These are phyloP conservation scores for Threskiornis aethiopicus DNA, from an alignment of 2,797 vertebrate species.

Conservation along the genomic window DNA sequence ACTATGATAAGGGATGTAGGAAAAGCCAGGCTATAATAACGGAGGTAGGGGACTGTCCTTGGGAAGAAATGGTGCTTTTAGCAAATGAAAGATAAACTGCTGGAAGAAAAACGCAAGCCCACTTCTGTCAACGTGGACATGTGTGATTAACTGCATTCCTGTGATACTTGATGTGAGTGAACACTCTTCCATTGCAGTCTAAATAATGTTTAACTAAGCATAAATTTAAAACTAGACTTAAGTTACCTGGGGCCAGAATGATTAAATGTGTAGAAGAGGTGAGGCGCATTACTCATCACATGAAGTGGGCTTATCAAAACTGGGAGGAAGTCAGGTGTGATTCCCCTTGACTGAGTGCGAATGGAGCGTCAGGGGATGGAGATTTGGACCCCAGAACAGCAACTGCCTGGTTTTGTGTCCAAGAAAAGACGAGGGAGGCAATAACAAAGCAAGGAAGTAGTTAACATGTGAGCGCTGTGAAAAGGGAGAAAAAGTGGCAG, in stretches of 20 bases:
- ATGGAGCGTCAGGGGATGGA: not conserved
- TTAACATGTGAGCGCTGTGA: not conserved
- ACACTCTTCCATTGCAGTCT: not conserved
- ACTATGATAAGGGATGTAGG: not conserved
- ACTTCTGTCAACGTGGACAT: not conserved
- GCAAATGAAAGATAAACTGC: not conserved
- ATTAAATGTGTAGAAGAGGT: not conserved
- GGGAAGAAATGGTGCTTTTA: not conserved
- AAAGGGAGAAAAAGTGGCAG: not conserved
- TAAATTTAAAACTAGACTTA: not conserved
- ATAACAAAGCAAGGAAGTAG: not conserved
- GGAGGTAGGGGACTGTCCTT: not conserved
- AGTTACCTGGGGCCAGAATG: not conserved
- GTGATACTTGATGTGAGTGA: not conserved
- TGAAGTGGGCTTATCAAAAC: not conserved
- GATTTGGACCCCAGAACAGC: not conserved
- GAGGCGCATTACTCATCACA: not conserved
- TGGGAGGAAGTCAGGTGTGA: not conserved
- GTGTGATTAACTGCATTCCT: not conserved
- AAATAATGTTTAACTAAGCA: conserved; percentile 20
- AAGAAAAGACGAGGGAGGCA: not conserved
- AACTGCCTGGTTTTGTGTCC: not conserved
- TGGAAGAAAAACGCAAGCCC: not conserved
- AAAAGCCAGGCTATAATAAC: not conserved
- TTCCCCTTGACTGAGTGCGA: not conserved